Evolutionary conservation across 1,140 invertebrate genomes (phyloP).

Genomic region (Harlomillsia oculata): DNA sequence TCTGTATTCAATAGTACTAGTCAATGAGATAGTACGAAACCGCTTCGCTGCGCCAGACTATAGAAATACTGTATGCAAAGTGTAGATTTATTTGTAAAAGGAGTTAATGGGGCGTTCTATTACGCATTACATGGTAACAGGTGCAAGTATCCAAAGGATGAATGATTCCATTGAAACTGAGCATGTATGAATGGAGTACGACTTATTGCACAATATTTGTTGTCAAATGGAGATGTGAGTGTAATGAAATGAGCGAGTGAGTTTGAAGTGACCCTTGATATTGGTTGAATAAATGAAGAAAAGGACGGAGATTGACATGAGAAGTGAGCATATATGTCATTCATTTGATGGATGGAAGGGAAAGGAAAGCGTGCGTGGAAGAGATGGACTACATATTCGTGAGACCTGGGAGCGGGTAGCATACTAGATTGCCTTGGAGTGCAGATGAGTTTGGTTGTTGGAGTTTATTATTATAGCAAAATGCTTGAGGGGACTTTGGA

Average conservation of each 20-base stretch:
- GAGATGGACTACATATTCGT: not conserved
- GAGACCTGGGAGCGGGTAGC: not conserved
- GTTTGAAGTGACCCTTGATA: too few relatives aligned
- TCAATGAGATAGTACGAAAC: not conserved
- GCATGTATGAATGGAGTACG: too few relatives aligned
- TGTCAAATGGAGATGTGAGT: too few relatives aligned
- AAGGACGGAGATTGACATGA: not conserved
- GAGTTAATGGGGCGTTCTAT: not conserved
- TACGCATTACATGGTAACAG: too few relatives aligned
- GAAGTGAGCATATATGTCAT: not conserved
- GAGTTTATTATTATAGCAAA: constrained; percentile 35
- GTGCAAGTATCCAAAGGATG: too few relatives aligned
- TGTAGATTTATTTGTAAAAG: not conserved
- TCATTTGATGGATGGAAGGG: not conserved
- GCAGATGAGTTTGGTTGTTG: constrained; percentile 15
- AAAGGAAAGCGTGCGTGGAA: not conserved
- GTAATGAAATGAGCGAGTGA: too few relatives aligned
- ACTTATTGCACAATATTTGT: too few relatives aligned
- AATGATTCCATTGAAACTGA: too few relatives aligned
- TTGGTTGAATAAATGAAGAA: not conserved
- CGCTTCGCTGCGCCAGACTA: not conserved
- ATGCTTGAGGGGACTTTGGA: constrained; percentile 15
- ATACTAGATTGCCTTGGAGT: not conserved
- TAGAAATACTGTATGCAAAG: not conserved
- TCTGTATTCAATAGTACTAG: not conserved